Conservation (phyloP, 2,797 vertebrate species). For the Mastacembelus armatus region DNA sequence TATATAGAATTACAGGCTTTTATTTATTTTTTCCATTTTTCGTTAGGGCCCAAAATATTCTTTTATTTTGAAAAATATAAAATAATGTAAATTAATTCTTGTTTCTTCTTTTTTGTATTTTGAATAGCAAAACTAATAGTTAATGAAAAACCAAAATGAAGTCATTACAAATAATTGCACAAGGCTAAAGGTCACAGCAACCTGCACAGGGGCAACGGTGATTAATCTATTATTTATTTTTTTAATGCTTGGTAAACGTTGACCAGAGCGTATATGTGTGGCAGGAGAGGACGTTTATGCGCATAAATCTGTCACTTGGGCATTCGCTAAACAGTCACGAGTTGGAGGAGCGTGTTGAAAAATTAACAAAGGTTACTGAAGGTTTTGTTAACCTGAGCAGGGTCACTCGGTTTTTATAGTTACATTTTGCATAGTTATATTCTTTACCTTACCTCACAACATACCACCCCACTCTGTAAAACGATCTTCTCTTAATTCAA, state of each 20-base stretch:
- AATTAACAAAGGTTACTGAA: conserved; percentile 67
- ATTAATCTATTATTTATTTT: neutral
- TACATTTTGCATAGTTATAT: conserved; percentile 17
- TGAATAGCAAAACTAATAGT: too few relatives aligned
- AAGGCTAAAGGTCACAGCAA: conserved; percentile 3
- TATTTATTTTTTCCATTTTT: too few relatives aligned
- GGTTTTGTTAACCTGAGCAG: conserved; percentile 30
- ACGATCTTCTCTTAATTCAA: neutral
- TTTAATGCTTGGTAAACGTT: conserved; percentile 42
- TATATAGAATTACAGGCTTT: too few relatives aligned
- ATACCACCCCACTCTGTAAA: too few relatives aligned
- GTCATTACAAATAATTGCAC: conserved; percentile 18
- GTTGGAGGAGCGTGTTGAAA: conserved; percentile 42
- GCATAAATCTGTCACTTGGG: conserved; percentile 69
- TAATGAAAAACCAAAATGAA: neutral
- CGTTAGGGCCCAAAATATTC: neutral
- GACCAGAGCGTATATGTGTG: conserved; percentile 27
- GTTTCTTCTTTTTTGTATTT: too few relatives aligned
- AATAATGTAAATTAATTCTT: too few relatives aligned
- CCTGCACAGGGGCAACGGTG: conserved; percentile 1
- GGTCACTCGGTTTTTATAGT: conserved; percentile 33
- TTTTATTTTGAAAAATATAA: neutral
- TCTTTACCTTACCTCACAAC: neutral
- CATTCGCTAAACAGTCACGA: conserved; percentile 52
- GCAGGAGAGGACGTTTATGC: conserved; percentile 1